phyloP scores from a whole-genome alignment of 2,888 invertebrate genomes.

The Brachypterus glaber region DNA sequence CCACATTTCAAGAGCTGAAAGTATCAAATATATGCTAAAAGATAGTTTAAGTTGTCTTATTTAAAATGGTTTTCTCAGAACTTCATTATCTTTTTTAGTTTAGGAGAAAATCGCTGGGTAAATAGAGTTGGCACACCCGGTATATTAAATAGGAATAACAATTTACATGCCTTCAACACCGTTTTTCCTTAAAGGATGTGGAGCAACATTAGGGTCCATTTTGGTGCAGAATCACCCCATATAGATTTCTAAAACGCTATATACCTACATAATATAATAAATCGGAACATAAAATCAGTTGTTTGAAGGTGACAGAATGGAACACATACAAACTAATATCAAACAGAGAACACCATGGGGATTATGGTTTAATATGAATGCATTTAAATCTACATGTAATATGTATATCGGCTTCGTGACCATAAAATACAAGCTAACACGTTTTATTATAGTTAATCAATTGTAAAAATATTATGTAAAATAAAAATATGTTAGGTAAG shows the following conservation, averaged over 20 bases:
- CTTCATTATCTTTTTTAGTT: neutral
- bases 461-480: too few species aligned
- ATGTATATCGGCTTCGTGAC: conserved; percentile 25
- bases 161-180: too few species aligned
- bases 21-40: too few species aligned
- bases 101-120: too few species aligned
- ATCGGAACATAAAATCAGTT: conserved; percentile 26
- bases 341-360: conserved; percentile 28
- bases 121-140: neutral
- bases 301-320: conserved; percentile 30
- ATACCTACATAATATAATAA: conserved; percentile 17
- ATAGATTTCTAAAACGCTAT: too few species aligned
- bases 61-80: neutral
- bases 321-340: conserved; percentile 25
- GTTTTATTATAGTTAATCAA: too few species aligned
- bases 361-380: conserved; percentile 28
- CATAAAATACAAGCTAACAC: conserved; percentile 18
- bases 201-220: neutral
- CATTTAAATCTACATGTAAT: conserved; percentile 28
- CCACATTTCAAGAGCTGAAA: too few species aligned
- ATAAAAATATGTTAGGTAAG: too few species aligned
- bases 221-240: too few species aligned
- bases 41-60: neutral
- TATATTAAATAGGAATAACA: neutral
- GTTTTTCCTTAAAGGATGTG: neutral